Percentiles rank a stretch among this genome's conserved stretches.
phyloP scores from a whole-genome alignment of 1,140 invertebrate species.

The Venturia canescens region DNA sequence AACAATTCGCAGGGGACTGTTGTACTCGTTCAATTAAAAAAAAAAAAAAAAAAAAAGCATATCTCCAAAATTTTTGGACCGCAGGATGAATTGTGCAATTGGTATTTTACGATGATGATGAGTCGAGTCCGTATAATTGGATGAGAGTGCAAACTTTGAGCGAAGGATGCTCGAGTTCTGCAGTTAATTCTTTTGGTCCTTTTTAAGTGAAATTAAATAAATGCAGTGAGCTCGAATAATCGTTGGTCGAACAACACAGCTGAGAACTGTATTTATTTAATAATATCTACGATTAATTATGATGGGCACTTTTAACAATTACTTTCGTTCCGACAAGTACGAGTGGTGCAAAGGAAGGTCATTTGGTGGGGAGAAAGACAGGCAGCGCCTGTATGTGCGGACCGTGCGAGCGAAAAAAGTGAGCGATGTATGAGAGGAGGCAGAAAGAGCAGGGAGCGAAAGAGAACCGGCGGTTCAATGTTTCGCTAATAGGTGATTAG shows the following conservation, averaged over 20 bases:
- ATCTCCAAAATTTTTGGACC: too few species aligned
- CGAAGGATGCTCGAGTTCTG: too few species aligned
- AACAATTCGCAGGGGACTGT: too few species aligned
- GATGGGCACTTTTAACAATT: slow-evolving; percentile 22
- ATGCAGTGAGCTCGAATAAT: too few species aligned
- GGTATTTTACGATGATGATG: too few species aligned
- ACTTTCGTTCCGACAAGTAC: not conserved
- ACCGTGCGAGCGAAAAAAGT: not conserved
- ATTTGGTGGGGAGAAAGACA: slow-evolving; percentile 11
- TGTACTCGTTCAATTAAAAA: not conserved
- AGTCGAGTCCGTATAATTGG: too few species aligned
- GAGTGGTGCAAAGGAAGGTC: not conserved
- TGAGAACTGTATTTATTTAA: too few species aligned
- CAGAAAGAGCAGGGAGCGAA: not conserved
- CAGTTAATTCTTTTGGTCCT: too few species aligned
- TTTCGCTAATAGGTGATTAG: slow-evolving; percentile 51
- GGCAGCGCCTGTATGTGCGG: not conserved
- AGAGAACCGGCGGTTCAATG: slow-evolving; percentile 41
- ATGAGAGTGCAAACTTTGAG: too few species aligned
- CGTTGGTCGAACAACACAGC: too few species aligned
- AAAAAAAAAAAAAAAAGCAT: not conserved
- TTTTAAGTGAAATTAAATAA: too few species aligned
- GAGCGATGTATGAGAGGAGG: not conserved
- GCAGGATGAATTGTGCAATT: too few species aligned
- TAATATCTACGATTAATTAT: not conserved